A percentile compares a stretch with the other conserved stretches of the same genome.
These are phyloP conservation scores for Rhynchonycteris naso DNA, from an alignment of 2,797 vertebrate genomes.

Conservation along the genomic window DNA sequence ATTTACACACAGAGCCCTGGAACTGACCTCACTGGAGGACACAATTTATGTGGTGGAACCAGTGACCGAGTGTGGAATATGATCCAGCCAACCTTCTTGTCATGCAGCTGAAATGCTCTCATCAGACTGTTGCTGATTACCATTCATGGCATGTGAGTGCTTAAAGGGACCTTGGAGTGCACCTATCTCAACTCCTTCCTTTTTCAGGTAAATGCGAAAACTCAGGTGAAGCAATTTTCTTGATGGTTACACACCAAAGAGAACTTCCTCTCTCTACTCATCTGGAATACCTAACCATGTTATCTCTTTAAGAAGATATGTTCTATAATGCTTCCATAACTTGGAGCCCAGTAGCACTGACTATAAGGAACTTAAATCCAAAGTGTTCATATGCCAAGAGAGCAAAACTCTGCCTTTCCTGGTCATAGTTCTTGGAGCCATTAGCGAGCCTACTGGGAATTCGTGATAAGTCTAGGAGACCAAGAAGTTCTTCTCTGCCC, in stretches of 20 bases:
- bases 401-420: not conserved
- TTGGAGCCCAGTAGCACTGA: not conserved
- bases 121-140: not conserved
- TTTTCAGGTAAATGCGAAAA: constrained; percentile 16
- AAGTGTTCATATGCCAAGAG: not conserved
- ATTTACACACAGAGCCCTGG: constrained; percentile 59
- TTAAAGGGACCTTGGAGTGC: not conserved
- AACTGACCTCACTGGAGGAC: constrained; percentile 60
- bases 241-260: not conserved
- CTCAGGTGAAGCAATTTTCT: not conserved
- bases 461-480: not conserved
- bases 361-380: not conserved
- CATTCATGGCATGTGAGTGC: not conserved
- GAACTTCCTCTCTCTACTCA: not conserved
- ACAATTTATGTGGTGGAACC: constrained; percentile 59
- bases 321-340: not conserved
- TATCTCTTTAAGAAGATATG: not conserved
- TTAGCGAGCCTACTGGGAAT: not conserved
- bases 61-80: not conserved
- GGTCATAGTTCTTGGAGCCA: not conserved
- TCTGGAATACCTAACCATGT: not conserved
- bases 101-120: not conserved
- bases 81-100: not conserved
- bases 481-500: not conserved
- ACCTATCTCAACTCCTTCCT: not conserved